Evolutionary conservation across 2,888 invertebrate genomes (phyloP), one percentile per base, ranked within the genome.

Genomic region (Dorcus parallelipipedus): DNA sequence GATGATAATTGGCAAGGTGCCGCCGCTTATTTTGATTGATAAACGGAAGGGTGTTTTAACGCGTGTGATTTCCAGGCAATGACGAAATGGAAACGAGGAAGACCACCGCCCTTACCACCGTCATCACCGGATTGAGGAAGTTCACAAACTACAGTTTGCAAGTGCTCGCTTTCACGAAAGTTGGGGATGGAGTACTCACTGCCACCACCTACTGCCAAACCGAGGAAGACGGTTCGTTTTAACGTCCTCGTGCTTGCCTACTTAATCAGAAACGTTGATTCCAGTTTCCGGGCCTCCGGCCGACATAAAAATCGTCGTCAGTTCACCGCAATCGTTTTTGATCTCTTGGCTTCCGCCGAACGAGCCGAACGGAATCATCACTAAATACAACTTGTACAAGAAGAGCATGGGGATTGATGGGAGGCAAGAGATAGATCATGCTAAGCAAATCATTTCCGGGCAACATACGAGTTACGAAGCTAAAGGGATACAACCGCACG

Each of bases 111-210:
- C 76, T 88, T 58, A 88, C 87, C 40, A 85, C 86, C 1, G 87
- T 89, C 52, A 79, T 91, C 33, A 86, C 86, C 0, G 86, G 86
- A 3, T 79, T 93, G 60, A 83, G 87, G 69, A 89, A 88, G 71
- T 91, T 83, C 75, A 88, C 91, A 38, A 93, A 92, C 77, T 92
- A 92, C 76, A 91, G 90, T 72, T 82, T 92, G 60, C 89, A 90
- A 78, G 89, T 92, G 8, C 73, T 90, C 69, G 90, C 91, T 0
- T 90, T 84, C 74, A 92, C 91, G 0, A 83, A 89, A 72, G 86
- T 89, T 69, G 92, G 92, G 0, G 90, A 91, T 71, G 91, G 91
- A 2, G 82, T 85, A 4, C 76, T 86, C 57, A 87, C 89, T 39
- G 79, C 82, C 60, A 83, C 89, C 0, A 81, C 86, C 39, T 89